These are phyloP conservation scores for Peromyscus nudipes DNA, from an alignment of 2,797 vertebrate species.

Conservation along the genomic window DNA sequence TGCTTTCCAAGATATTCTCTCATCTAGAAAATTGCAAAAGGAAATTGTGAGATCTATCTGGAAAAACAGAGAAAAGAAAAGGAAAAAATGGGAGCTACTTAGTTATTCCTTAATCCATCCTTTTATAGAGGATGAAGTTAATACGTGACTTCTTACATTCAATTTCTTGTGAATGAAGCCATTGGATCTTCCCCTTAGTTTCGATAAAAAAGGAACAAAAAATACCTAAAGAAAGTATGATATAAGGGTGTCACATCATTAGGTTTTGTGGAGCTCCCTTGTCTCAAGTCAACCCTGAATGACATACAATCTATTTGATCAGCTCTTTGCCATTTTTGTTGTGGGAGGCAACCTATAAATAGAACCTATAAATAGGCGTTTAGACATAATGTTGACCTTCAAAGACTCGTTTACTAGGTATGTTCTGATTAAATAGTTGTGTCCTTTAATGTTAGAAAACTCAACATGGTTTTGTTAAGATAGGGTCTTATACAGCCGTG, in stretches of 20 bases:
- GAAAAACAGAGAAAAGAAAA: not conserved
- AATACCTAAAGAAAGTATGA: constrained; percentile 18
- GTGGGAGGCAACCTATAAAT: not conserved
- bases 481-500: not conserved
- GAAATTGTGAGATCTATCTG: constrained; percentile 29
- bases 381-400: not conserved
- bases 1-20: constrained; percentile 60
- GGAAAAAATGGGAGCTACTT: not conserved
- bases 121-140: not conserved
- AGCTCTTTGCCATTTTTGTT: constrained; percentile 23
- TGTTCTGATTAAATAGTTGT: constrained; percentile 14
- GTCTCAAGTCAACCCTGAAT: not conserved
- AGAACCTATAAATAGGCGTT: not conserved
- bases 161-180: constrained; percentile 4
- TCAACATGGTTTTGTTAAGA: not conserved
- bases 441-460: not conserved
- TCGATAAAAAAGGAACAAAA: not conserved
- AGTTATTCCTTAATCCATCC: not conserved
- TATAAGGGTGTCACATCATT: not conserved
- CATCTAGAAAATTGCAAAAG: constrained; percentile 41
- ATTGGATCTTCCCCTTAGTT: not conserved
- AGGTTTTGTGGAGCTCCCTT: not conserved
- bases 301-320: not conserved
- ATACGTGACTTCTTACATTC: not conserved
- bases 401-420: not conserved